These are phyloP conservation scores for Calonectris borealis DNA, from an alignment of 2,113 vertebrate genomes.

Conservation along the genomic window DNA sequence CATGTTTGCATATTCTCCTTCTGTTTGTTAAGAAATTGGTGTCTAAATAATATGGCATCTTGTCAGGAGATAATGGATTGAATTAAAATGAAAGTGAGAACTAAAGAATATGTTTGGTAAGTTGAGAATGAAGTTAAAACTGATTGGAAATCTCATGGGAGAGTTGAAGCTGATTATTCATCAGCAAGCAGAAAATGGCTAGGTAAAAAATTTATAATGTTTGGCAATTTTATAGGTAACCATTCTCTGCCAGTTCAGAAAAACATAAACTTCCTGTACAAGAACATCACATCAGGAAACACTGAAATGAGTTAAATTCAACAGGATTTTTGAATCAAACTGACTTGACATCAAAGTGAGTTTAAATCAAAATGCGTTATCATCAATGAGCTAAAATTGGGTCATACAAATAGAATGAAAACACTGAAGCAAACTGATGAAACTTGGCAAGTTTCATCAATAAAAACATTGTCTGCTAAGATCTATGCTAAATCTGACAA, in stretches of 20 bases:
- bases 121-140: conserved; percentile 10
- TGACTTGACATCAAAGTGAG: conserved; percentile 59
- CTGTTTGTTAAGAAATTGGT: conserved; percentile 26
- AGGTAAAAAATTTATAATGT: not conserved
- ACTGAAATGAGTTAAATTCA: conserved; percentile 67
- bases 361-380: conserved; percentile 68
- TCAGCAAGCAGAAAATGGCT: not conserved
- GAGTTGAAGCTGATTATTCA: not conserved
- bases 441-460: conserved; percentile 45
- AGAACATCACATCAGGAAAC: conserved; percentile 21
- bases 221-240: not conserved
- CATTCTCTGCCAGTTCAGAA: not conserved
- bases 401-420: conserved; percentile 62
- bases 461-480: conserved; percentile 34
- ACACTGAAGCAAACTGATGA: conserved; percentile 32
- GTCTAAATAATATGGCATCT: not conserved
- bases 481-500: conserved; percentile 40
- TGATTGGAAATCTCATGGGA: not conserved
- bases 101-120: not conserved
- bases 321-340: conserved; percentile 61
- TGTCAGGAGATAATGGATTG: not conserved
- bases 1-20: not conserved
- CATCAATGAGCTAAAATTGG: conserved; percentile 64
- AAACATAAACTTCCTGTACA: conserved; percentile 6
- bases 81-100: conserved; percentile 25